Evolutionary conservation across 2,888 invertebrate genomes (phyloP), one percentile per base, ranked within the genome.

Genomic region (Heteromurus nitidus): DNA sequence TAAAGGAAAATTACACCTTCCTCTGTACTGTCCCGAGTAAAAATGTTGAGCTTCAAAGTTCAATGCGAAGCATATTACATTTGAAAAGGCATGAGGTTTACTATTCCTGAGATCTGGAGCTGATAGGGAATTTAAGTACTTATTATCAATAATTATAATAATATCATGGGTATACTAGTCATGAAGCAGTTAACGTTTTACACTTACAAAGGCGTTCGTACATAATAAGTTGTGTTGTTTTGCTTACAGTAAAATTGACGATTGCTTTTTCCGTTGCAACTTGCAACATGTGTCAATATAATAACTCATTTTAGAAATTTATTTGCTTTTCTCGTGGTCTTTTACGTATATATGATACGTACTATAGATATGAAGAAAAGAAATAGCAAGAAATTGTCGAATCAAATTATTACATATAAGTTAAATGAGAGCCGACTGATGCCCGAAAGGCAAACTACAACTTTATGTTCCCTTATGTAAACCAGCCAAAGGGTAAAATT

Each of bases 81-180:
- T n/a, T n/a, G n/a, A n/a, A n/a, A n/a, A n/a, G n/a, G n/a, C n/a
- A n/a, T n/a, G n/a, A n/a, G n/a, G n/a, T n/a, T n/a, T n/a, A 53
- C 18, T n/a, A n/a, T 36, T 36, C 24, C 50, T 28, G 73, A 73
- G 47, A 73, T 73, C 44, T 3, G n/a, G n/a, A 9, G 36, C 13
- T 5, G 36, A 13, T 36, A 36, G 5, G 47, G 3, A 58, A 5
- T 64, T 47, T 60, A 64, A 62, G 64, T 64, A 64, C 47, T 44
- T 73, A 73, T 73, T 73, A 64, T 50, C 31, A 24, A 72, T 72
- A 60, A 72, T 72, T 44, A 60, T 72, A 50, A 31, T 64, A 64
- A 44, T 50, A 30, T 20, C 22, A 26, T 16, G 22, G 20, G 1
- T n/a, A n/a, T n/a, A n/a, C n/a, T n/a, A n/a, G n/a, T n/a, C n/a